Evolutionary conservation across 2,888 invertebrate genomes (phyloP), one percentile per base, ranked within the genome.

Genomic region (Nebria salina): DNA sequence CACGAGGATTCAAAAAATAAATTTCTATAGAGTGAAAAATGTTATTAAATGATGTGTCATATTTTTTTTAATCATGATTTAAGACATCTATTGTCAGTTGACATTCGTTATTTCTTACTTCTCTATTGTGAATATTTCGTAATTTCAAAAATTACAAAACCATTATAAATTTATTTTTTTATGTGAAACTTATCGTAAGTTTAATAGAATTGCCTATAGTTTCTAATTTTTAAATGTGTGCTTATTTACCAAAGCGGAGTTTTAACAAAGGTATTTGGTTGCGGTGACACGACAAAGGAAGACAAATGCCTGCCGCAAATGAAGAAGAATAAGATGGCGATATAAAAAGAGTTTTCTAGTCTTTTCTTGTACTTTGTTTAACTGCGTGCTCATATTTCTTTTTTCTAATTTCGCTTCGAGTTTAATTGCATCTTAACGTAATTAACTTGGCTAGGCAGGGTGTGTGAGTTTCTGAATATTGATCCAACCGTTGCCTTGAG

Each of bases 1-100:
- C 64, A 76, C 76, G 77, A 75, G 82, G 74, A 76, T 72, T 81
- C 81, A 72, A 76, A 72, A 34, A 34, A 9, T 54, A n/a, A 72
- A 26, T 73, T 65, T 65, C 41, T 54, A 65, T 78, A 74, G 82
- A 65, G 8, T 54, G 8, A 6, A 54, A 54, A 54, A 11, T 7
- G 11, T 54, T 54, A 54, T 54, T 54, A 54, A 54, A 54, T 54
- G 54, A 54, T 54, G 54, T 54, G 54, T 54, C 54, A 54, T 54
- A 54, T 54, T 54, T 54, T 20, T 8, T 8, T 11, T 54, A 54
- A 54, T 54, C 11, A 54, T 54, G 54, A 54, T 54, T 54, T 54
- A 54, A 54, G 54, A 54, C 54, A 54, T 54, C 11, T 13, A 11
- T 54, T 54, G 54, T 54, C 0, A 54, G 8, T 54, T 54, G 54